A percentile compares a stretch with the other conserved stretches of the same genome.
Conservation (phyloP, 2,888 invertebrate species). For the Belgica antarctica region DNA sequence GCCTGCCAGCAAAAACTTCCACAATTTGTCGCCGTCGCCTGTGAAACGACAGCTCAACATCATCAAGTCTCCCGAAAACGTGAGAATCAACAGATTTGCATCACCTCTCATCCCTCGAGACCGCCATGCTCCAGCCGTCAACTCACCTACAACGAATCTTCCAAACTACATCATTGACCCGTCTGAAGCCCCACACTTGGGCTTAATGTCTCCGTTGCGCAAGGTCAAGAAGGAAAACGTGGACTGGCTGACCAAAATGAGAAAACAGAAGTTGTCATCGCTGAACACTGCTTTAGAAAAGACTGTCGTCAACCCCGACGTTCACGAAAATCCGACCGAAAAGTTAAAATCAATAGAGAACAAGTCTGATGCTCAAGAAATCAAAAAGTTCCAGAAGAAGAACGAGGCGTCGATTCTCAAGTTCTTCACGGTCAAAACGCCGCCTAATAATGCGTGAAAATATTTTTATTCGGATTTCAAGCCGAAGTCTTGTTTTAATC, state of each 20-base stretch:
- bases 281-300: background rate
- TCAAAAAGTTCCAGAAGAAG: conserved; percentile 46
- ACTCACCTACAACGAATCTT: conserved; percentile 67
- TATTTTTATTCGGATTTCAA: too few relatives aligned
- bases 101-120: background rate
- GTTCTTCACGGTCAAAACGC: conserved; percentile 50
- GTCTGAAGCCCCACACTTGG: conserved; percentile 72
- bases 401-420: conserved; percentile 53
- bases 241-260: conserved; percentile 70
- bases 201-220: conserved; percentile 67
- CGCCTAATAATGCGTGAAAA: background rate
- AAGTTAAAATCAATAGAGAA: conserved; percentile 41
- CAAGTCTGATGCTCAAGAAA: conserved; percentile 28
- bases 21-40: conserved; percentile 35
- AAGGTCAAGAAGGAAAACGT: conserved; percentile 60
- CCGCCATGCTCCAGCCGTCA: background rate
- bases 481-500: too few relatives aligned
- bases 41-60: conserved; percentile 28
- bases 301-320: too few relatives aligned
- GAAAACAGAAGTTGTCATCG: conserved; percentile 57
- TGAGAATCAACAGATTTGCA: background rate
- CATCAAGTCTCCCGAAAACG: conserved; percentile 22
- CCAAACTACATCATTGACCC: conserved; percentile 76
- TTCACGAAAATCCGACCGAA: background rate
- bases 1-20: conserved; percentile 34